Conservation (phyloP, 1,140 invertebrate genomes). For the Formica exsecta region DNA sequence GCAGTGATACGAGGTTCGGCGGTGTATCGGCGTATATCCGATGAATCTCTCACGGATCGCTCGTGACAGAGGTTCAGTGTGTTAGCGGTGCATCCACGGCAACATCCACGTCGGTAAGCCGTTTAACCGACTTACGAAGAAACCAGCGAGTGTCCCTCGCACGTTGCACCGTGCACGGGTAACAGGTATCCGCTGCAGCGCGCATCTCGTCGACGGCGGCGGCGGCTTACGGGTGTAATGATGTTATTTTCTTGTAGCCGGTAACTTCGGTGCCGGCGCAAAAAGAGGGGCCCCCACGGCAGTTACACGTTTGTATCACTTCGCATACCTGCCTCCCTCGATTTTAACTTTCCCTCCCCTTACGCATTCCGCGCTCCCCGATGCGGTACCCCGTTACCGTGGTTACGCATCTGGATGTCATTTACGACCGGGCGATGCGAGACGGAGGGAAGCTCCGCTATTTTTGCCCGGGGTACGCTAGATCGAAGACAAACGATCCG, state of each 20-base stretch:
- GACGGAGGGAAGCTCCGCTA: background rate
- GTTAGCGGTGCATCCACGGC: conserved; percentile 39
- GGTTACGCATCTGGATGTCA: conserved; percentile 74
- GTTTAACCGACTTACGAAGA: conserved; percentile 54
- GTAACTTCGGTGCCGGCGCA: conserved; percentile 71
- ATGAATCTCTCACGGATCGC: background rate
- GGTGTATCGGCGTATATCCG: background rate
- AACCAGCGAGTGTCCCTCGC: conserved; percentile 43
- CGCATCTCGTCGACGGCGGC: conserved; percentile 20
- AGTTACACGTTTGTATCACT: conserved; percentile 75
- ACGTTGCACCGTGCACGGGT: background rate
- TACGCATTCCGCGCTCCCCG: conserved; percentile 73
- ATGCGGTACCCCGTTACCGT: conserved; percentile 72
- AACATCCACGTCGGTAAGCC: conserved; percentile 17
- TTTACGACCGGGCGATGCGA: conserved; percentile 46
- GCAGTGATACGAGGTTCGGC: background rate
- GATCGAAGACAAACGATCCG: conserved; percentile 67
- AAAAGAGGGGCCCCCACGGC: conserved; percentile 72
- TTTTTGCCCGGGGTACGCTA: conserved; percentile 71
- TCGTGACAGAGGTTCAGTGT: conserved; percentile 22
- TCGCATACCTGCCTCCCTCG: conserved; percentile 73
- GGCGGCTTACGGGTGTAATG: conserved; percentile 77
- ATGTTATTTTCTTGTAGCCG: conserved; percentile 82
- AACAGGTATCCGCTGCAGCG: background rate
- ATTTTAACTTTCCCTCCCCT: conserved; percentile 64